Evolutionary conservation across 2,797 vertebrate genomes (phyloP).

Genomic region (Morelia viridis): DNA sequence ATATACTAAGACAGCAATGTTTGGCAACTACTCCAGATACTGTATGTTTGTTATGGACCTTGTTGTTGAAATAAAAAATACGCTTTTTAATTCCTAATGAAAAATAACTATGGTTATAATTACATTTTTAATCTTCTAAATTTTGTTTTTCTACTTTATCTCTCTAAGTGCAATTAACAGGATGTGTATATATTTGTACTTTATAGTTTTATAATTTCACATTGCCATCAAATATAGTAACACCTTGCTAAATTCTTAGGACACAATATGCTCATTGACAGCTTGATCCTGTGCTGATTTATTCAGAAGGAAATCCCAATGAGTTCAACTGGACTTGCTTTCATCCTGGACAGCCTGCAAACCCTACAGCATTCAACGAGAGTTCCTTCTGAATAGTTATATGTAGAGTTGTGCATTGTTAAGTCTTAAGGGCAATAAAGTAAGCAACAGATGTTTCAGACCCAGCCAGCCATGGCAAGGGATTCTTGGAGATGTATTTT

Average conservation of each 20-base stretch:
- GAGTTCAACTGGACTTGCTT: background rate
- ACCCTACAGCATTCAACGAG: background rate
- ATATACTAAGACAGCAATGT: background rate
- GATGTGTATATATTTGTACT: background rate
- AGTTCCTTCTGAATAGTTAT: background rate
- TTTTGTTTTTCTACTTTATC: background rate
- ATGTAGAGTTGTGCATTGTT: background rate
- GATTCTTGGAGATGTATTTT: background rate
- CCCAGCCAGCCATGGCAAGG: background rate
- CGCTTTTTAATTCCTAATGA: background rate
- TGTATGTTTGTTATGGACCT: background rate
- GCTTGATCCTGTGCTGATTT: background rate
- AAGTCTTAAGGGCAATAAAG: background rate
- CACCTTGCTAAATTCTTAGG: background rate
- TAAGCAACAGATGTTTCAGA: background rate
- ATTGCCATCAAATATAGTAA: background rate
- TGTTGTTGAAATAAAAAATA: background rate
- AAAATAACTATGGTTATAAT: background rate
- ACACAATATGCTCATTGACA: background rate
- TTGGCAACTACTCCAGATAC: background rate
- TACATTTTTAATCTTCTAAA: background rate
- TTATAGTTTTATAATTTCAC: background rate
- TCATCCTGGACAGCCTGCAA: background rate
- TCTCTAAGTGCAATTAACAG: background rate
- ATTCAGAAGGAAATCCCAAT: background rate